phyloP scores from a whole-genome alignment of 1,140 invertebrate genomes.

The Pseudomyrmex sp. region DNA sequence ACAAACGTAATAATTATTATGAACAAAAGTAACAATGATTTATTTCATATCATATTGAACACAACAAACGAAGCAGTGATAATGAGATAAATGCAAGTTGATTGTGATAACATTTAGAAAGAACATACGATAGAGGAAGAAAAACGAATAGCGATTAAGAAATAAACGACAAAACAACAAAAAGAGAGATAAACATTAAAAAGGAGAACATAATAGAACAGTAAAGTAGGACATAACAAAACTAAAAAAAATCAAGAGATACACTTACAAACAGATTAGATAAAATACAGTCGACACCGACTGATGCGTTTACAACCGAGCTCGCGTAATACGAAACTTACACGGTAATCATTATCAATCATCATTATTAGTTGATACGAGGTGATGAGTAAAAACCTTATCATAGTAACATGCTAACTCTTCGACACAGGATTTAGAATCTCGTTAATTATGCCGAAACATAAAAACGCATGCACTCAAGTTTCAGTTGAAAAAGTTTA shows the following conservation, averaged over 20 bases:
- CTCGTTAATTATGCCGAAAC: no score
- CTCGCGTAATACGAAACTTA: no score
- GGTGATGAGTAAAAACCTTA: no score
- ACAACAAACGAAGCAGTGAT: not conserved
- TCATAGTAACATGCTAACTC: no score
- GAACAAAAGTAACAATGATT: slow-evolving; percentile 2
- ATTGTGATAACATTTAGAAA: not conserved
- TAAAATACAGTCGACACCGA: not conserved
- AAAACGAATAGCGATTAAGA: not conserved
- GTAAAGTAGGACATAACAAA: not conserved
- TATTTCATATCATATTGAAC: not conserved
- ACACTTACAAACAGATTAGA: not conserved
- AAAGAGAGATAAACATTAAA: not conserved
- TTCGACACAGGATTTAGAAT: no score
- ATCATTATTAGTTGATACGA: no score
- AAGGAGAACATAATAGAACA: not conserved
- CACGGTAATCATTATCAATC: no score
- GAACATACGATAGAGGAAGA: not conserved
- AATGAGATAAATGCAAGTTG: not conserved
- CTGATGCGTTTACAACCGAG: no score
- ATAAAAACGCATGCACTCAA: no score
- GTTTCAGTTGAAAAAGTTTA: no score
- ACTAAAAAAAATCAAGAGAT: no score
- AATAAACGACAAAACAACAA: not conserved
- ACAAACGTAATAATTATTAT: not conserved